phyloP scores from a whole-genome alignment of 2,888 invertebrate genomes.

The Ctena decussata region DNA sequence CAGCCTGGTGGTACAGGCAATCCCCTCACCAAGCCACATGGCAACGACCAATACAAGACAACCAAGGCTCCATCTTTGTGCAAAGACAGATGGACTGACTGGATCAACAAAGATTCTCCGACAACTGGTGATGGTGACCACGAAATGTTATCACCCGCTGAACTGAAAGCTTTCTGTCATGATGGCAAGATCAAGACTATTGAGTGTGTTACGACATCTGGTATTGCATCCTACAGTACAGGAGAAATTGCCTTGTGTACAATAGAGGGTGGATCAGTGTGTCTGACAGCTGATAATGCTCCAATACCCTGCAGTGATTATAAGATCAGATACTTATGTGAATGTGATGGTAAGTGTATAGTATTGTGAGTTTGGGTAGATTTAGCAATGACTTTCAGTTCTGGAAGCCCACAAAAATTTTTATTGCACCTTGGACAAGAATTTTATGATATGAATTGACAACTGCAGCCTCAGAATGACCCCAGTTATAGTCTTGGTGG shows the following conservation, averaged over 20 bases:
- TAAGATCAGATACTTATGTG: conserved; percentile 78
- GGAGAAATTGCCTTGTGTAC: conserved; percentile 79
- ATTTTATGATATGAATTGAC: too few relatives aligned
- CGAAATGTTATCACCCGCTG: conserved; percentile 28
- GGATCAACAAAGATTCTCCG: conserved; percentile 69
- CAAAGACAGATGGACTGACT: conserved; percentile 63
- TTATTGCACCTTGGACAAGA: too few relatives aligned
- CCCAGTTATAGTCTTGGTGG: too few relatives aligned
- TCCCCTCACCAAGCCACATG: conserved; percentile 22
- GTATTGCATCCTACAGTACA: conserved; percentile 70
- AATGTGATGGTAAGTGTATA: conserved; percentile 34
- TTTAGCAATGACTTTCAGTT: too few relatives aligned
- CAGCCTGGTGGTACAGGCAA: conserved; percentile 6
- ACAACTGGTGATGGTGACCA: conserved; percentile 50
- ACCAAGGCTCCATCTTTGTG: conserved; percentile 25
- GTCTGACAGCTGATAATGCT: conserved; percentile 86
- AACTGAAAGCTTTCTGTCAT: conserved; percentile 69
- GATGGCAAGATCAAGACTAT: conserved; percentile 79
- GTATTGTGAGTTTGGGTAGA: too few relatives aligned
- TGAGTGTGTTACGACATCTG: conserved; percentile 73
- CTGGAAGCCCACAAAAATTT: too few relatives aligned
- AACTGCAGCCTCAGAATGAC: too few relatives aligned
- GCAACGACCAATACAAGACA: background rate
- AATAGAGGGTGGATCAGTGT: conserved; percentile 86
- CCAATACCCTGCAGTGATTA: conserved; percentile 81